These are phyloP conservation scores for Hypercompe scribonia DNA, from an alignment of 2,888 invertebrate species.

Conservation along the genomic window DNA sequence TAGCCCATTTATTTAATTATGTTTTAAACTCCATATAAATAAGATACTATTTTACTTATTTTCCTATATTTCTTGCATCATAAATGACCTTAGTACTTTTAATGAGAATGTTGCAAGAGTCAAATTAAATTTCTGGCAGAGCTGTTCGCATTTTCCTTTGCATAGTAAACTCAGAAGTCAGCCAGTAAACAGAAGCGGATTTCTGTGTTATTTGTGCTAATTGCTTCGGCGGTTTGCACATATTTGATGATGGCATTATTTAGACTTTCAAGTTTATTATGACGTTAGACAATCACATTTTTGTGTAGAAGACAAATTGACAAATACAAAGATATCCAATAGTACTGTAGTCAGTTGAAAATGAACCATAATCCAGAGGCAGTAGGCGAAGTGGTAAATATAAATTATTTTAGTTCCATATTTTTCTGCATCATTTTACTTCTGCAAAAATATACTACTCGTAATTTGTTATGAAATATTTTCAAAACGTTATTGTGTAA, in stretches of 20 bases:
- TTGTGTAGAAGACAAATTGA: background rate
- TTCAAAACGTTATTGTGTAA: no score
- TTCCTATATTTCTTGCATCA: background rate
- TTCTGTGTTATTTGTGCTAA: background rate
- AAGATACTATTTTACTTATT: background rate
- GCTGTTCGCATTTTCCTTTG: background rate
- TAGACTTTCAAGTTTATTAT: background rate
- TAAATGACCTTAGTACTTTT: background rate
- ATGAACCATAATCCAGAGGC: no score
- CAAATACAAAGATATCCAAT: background rate
- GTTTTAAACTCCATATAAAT: background rate
- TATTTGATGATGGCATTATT: background rate
- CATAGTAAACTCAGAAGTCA: constrained; percentile 7
- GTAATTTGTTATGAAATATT: no score
- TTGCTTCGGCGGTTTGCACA: constrained; percentile 4
- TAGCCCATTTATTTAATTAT: background rate
- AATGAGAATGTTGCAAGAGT: background rate
- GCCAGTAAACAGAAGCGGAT: constrained; percentile 5
- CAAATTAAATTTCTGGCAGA: background rate
- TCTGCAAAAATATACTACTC: no score
- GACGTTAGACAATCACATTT: no score
- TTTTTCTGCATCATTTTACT: no score
- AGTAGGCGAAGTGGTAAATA: no score
- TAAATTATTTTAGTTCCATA: no score
- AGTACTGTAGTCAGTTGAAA: no score